These are phyloP conservation scores for Pseudomyrmex pallidus DNA, from an alignment of 1,140 invertebrate species.

Conservation along the genomic window DNA sequence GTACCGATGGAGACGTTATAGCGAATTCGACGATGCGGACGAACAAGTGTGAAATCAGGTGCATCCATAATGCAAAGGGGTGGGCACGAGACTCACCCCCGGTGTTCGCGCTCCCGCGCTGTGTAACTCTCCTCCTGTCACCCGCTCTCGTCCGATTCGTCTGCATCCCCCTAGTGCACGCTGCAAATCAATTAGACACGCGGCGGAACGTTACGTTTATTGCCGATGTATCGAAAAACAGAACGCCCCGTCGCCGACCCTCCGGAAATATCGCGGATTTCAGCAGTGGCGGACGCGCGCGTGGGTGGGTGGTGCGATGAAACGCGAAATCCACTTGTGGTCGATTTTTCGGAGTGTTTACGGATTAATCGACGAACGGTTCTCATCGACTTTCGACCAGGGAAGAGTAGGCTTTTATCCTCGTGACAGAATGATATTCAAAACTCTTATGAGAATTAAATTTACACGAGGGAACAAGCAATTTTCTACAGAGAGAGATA, in stretches of 20 bases:
- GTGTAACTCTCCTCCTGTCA: conserved; percentile 20
- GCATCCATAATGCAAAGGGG: conserved; percentile 81
- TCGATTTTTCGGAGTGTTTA: conserved; percentile 40
- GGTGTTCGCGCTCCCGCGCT: conserved; percentile 24
- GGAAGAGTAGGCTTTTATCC: not conserved
- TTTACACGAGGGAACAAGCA: not conserved
- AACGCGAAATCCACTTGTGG: conserved; percentile 54
- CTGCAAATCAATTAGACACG: conserved; percentile 82
- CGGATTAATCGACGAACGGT: conserved; percentile 46
- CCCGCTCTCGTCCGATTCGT: conserved; percentile 15
- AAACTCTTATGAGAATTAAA: conserved; percentile 44
- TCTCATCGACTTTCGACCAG: conserved; percentile 1
- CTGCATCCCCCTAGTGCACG: conserved; percentile 56
- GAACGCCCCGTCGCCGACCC: conserved; percentile 47
- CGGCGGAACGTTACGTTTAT: conserved; percentile 71
- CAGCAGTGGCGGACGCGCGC: conserved; percentile 18
- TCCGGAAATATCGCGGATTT: conserved; percentile 51
- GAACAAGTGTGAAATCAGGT: conserved; percentile 85
- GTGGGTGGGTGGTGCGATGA: conserved; percentile 19
- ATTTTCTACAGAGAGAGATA: not conserved
- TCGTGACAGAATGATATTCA: conserved; percentile 13
- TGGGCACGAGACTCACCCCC: conserved; percentile 54
- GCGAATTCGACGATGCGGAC: conserved; percentile 72
- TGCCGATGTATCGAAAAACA: conserved; percentile 63
- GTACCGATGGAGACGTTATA: conserved; percentile 80